These are phyloP conservation scores for Gephyroberyx darwinii DNA, from an alignment of 2,797 vertebrate species.

Conservation along the genomic window DNA sequence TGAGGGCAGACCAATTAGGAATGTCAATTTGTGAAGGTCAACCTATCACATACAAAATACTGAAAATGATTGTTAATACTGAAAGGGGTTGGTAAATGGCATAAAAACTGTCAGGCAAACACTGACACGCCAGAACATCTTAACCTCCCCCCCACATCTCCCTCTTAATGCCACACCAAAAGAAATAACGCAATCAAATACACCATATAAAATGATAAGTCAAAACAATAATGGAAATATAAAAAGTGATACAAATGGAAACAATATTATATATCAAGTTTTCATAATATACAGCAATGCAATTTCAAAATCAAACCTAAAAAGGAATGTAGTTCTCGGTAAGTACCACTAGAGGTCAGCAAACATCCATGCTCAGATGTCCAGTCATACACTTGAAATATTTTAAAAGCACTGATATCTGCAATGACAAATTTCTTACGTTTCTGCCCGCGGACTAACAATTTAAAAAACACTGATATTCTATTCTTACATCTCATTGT, in stretches of 20 bases:
- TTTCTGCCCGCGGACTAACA: conserved; percentile 58
- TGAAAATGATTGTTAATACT: conserved; percentile 41
- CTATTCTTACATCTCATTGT: conserved; percentile 10
- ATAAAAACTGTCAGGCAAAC: conserved; percentile 64
- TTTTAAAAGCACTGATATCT: conserved; percentile 42
- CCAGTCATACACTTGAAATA: conserved; percentile 67
- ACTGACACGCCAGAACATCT: conserved; percentile 55
- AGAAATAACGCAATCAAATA: conserved; percentile 56
- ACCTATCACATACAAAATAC: conserved; percentile 62
- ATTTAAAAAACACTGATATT: conserved; percentile 8
- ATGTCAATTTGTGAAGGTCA: conserved; percentile 57
- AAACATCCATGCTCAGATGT: conserved; percentile 82
- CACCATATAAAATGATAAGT: conserved; percentile 59
- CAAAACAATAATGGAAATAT: conserved; percentile 61
- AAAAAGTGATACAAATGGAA: conserved; percentile 68
- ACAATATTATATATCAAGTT: conserved; percentile 72
- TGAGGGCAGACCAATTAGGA: conserved; percentile 58
- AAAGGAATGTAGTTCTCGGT: conserved; percentile 80
- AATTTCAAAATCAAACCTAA: conserved; percentile 72
- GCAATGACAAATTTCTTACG: conserved; percentile 43
- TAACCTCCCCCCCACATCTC: conserved; percentile 22
- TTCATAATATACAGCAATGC: conserved; percentile 72
- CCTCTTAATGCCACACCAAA: conserved; percentile 37
- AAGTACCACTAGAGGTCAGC: conserved; percentile 82
- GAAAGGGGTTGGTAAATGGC: conserved; percentile 51